Conservation (phyloP, 2,797 vertebrate genomes). For the Anniella stebbinsi region DNA sequence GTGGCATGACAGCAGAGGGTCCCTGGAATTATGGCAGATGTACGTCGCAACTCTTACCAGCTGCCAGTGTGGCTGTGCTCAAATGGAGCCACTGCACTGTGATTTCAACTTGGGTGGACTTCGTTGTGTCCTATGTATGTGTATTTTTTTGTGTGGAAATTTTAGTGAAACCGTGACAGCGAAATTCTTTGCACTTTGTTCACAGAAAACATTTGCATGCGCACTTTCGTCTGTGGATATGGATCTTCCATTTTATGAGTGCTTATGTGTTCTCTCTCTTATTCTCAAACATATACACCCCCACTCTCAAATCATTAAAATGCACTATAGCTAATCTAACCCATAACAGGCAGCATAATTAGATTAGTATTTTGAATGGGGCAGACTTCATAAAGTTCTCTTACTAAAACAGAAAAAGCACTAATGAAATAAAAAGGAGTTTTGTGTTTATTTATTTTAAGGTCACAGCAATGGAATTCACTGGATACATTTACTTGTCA, state of each 20-base stretch:
- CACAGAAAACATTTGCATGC: neutral
- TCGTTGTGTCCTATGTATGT: neutral
- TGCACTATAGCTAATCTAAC: slow-evolving; percentile 42
- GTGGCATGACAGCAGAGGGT: neutral
- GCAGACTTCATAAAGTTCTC: slow-evolving; percentile 39
- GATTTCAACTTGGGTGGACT: neutral
- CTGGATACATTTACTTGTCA: slow-evolving; percentile 49
- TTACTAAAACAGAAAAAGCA: slow-evolving; percentile 48
- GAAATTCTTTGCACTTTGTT: neutral
- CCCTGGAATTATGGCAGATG: neutral
- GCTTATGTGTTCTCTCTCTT: neutral
- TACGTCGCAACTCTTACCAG: neutral
- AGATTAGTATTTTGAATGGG: slow-evolving; percentile 49
- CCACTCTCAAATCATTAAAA: slow-evolving; percentile 29
- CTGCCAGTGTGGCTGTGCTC: neutral
- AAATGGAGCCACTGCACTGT: neutral
- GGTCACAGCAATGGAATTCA: slow-evolving; percentile 40
- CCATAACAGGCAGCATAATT: slow-evolving; percentile 52
- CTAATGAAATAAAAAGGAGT: slow-evolving; percentile 58
- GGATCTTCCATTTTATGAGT: neutral
- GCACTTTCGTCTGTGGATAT: neutral
- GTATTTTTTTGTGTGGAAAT: neutral
- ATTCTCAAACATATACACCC: neutral
- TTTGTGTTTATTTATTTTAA: slow-evolving; percentile 50
- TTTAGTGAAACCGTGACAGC: neutral